phyloP scores from a whole-genome alignment of 2,797 vertebrate species.

The Ctenochaetus hawaiiensis region DNA sequence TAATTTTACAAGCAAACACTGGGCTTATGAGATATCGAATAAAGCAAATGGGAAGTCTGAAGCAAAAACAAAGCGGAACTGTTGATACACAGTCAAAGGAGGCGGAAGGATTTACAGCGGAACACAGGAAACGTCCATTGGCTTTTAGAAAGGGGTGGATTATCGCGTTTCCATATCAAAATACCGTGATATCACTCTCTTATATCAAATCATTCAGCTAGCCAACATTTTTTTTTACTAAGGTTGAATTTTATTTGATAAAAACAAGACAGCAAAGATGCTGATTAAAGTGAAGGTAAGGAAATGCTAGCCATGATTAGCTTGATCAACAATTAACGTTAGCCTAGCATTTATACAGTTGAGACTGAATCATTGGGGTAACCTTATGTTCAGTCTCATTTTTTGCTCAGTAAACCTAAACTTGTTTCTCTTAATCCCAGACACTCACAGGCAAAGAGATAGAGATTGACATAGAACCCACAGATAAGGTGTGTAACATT shows the following conservation, averaged over 20 bases:
- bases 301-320: background rate
- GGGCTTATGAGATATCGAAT: rapidly evolving
- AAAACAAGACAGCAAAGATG: constrained; percentile 72
- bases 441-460: constrained; percentile 96
- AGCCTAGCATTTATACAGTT: background rate
- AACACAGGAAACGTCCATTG: constrained; percentile 73
- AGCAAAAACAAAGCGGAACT: constrained; percentile 60
- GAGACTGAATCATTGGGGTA: background rate
- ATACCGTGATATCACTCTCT: rapidly evolving
- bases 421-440: constrained; percentile 63
- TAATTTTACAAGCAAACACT: rapidly evolving
- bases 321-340: background rate
- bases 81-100: background rate
- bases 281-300: constrained; percentile 90
- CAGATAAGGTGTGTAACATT: constrained; percentile 84
- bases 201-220: too few relatives aligned
- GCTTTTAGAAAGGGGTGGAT: constrained; percentile 6
- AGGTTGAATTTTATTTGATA: background rate
- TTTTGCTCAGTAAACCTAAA: background rate
- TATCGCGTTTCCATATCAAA: constrained; percentile 2
- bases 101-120: constrained; percentile 18
- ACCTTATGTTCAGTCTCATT: background rate
- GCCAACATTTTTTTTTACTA: background rate
- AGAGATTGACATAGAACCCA: constrained; percentile 95
- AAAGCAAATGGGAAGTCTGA: rapidly evolving